These are phyloP conservation scores for Acrocephalus kingi DNA, from an alignment of 2,113 vertebrate species.

Conservation along the genomic window DNA sequence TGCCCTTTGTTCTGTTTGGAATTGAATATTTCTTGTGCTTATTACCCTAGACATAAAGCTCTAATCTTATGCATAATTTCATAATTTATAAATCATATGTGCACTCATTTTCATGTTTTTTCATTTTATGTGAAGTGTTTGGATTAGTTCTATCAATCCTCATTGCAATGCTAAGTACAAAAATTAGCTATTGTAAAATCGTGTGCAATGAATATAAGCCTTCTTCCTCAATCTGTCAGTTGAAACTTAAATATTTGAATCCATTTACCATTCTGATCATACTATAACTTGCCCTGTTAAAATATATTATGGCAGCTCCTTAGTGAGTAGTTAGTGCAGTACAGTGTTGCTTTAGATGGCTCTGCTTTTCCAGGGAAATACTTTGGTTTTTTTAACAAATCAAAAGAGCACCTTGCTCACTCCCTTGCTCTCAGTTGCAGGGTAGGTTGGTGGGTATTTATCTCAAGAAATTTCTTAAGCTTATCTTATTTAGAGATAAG, in stretches of 20 bases:
- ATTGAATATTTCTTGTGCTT: background rate
- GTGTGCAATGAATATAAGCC: background rate
- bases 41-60: background rate
- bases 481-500: background rate
- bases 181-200: background rate
- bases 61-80: background rate
- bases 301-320: background rate
- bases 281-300: background rate
- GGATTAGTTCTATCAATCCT: background rate
- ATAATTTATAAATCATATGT: background rate
- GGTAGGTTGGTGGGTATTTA: background rate
- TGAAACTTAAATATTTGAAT: slow-evolving; percentile 9
- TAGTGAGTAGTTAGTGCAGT: background rate
- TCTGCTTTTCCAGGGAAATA: background rate
- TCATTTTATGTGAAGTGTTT: background rate
- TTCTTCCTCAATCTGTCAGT: background rate
- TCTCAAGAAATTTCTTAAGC: background rate
- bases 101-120: slow-evolving; percentile 7
- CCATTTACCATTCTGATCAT: background rate
- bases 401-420: background rate
- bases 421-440: background rate
- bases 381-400: background rate
- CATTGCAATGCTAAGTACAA: background rate
- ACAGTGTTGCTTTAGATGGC: background rate
- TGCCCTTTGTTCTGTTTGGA: background rate